These are phyloP conservation scores for Syrista parreyssii DNA, from an alignment of 2,888 invertebrate genomes.

Conservation along the genomic window DNA sequence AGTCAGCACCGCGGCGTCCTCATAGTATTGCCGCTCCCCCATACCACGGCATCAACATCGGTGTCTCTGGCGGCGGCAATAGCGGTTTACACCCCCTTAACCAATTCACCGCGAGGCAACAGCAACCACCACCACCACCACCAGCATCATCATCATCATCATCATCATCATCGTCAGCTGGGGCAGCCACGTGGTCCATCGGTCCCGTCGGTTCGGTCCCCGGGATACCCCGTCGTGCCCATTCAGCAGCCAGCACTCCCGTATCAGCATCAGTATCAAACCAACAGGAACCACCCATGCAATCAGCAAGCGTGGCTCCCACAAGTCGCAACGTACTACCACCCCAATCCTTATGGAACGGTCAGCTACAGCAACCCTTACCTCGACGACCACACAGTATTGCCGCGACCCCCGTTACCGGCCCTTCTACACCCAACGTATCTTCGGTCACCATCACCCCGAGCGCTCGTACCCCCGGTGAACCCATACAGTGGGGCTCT, in stretches of 20 bases:
- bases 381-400: conserved; percentile 73
- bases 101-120: conserved; percentile 46
- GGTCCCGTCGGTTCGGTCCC: conserved; percentile 28
- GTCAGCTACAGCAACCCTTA: conserved; percentile 56
- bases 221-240: conserved; percentile 40
- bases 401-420: conserved; percentile 67
- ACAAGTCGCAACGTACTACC: conserved; percentile 53
- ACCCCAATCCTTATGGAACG: conserved; percentile 63
- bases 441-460: conserved; percentile 37
- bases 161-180: conserved; percentile 24
- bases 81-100: conserved; percentile 38
- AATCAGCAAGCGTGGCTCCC: conserved; percentile 23
- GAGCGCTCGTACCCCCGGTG: conserved; percentile 50
- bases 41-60: conserved; percentile 67
- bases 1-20: conserved; percentile 66
- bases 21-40: conserved; percentile 70
- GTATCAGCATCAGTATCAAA: conserved; percentile 43
- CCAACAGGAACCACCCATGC: conserved; percentile 24
- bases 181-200: conserved; percentile 34
- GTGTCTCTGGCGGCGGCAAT: conserved; percentile 67
- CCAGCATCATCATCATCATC: conserved; percentile 26
- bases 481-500: conserved; percentile 62
- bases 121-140: conserved; percentile 22
- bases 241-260: conserved; percentile 52
- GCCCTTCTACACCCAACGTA: conserved; percentile 38